Conservation (phyloP, 92 coral and sea anemone genomes). For the Bergia puertoricense region DNA sequence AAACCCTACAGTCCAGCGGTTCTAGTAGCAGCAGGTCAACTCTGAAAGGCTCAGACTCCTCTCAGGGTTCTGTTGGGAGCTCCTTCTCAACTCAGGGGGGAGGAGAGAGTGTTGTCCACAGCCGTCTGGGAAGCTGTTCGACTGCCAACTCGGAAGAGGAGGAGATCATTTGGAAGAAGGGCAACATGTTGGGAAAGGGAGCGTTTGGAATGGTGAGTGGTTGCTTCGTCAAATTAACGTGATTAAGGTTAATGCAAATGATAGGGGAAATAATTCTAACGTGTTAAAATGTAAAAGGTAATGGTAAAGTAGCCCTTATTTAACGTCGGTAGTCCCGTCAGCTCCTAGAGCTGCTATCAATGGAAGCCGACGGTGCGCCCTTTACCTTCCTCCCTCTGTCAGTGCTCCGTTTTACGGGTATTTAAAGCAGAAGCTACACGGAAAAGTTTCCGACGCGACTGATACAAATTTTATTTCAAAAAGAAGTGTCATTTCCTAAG, state of each 20-base stretch:
- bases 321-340: too few species aligned
- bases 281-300: not conserved
- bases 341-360: too few species aligned
- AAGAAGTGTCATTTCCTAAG: too few species aligned
- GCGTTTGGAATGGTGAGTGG: constrained; percentile 94
- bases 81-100: constrained; percentile 41
- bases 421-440: too few species aligned
- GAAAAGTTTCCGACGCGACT: not conserved
- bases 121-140: constrained; percentile 77
- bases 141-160: constrained; percentile 77
- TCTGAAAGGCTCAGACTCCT: constrained; percentile 48
- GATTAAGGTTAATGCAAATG: not conserved
- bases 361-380: too few species aligned
- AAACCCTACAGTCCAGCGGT: constrained; percentile 41
- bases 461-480: not conserved
- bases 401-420: too few species aligned
- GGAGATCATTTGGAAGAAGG: constrained; percentile 95
- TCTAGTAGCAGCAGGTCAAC: constrained; percentile 65
- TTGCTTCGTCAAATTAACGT: not conserved
- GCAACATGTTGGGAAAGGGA: constrained; percentile 91
- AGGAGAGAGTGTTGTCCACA: constrained; percentile 53
- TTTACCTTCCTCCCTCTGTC: too few species aligned
- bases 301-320: too few species aligned
- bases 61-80: constrained; percentile 60
- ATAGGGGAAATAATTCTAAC: not conserved